phyloP scores from a whole-genome alignment of 1,140 invertebrate genomes.

The Drosophila pandora region DNA sequence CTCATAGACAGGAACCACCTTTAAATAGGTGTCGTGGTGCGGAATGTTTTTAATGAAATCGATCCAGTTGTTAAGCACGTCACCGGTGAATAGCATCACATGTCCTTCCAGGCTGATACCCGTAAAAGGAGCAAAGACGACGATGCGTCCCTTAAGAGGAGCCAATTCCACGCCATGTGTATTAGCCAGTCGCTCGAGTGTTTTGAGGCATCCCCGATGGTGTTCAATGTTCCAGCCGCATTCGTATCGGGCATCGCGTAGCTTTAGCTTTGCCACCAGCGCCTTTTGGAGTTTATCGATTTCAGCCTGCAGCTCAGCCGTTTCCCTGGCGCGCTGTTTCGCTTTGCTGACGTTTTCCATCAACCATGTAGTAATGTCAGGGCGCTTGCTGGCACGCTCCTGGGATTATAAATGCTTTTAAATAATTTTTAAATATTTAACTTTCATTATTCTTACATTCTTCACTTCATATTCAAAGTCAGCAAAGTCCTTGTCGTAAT shows the following conservation, averaged over 20 bases:
- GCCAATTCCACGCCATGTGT: slow-evolving; percentile 89
- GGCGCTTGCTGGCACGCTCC: slow-evolving; percentile 69
- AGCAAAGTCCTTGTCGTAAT: slow-evolving; percentile 62
- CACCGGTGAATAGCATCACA: slow-evolving; percentile 94
- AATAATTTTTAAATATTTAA: no score
- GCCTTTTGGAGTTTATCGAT: slow-evolving; percentile 86
- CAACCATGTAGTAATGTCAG: slow-evolving; percentile 85
- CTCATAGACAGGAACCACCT: slow-evolving; percentile 92
- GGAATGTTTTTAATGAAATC: slow-evolving; percentile 93
- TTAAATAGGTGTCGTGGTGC: slow-evolving; percentile 89
- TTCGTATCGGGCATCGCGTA: slow-evolving; percentile 89
- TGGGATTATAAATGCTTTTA: slow-evolving; percentile 6
- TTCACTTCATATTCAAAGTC: slow-evolving; percentile 62
- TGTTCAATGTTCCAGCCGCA: slow-evolving; percentile 95
- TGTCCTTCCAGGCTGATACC: slow-evolving; percentile 94
- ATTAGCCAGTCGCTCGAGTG: slow-evolving; percentile 88
- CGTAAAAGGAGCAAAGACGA: slow-evolving; percentile 94
- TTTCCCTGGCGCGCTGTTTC: slow-evolving; percentile 86
- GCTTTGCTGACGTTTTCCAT: slow-evolving; percentile 87
- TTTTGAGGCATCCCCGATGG: slow-evolving; percentile 92
- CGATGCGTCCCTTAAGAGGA: slow-evolving; percentile 88
- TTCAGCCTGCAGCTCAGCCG: slow-evolving; percentile 87
- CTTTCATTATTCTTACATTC: slow-evolving; percentile 31
- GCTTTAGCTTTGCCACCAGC: slow-evolving; percentile 85
- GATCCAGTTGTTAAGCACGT: slow-evolving; percentile 95